Conservation (phyloP, 2,888 invertebrate species). For the Apoderus coryli region DNA sequence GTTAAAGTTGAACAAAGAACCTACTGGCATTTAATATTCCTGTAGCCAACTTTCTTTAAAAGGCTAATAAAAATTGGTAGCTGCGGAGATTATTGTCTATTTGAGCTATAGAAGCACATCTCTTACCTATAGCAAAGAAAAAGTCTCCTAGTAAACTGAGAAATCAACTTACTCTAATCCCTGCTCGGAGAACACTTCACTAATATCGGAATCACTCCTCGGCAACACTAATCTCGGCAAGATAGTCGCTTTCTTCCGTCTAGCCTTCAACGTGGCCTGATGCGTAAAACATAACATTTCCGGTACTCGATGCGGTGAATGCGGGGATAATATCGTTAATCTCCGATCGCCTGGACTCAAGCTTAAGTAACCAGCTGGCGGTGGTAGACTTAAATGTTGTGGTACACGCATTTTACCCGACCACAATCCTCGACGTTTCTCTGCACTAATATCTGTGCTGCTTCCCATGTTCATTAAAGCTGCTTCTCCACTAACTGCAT, state of each 20-base stretch:
- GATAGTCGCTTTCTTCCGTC: constrained; percentile 58
- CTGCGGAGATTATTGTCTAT: too few species aligned
- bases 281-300: constrained; percentile 50
- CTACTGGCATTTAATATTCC: too few species aligned
- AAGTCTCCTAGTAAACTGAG: too few species aligned
- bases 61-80: too few species aligned
- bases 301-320: constrained; percentile 55
- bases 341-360: constrained; percentile 41
- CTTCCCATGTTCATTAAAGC: constrained; percentile 26
- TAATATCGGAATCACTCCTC: constrained; percentile 59
- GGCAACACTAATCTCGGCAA: constrained; percentile 61
- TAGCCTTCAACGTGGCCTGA: constrained; percentile 36
- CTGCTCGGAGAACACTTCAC: constrained; percentile 49
- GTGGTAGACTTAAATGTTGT: constrained; percentile 55
- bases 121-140: too few species aligned
- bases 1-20: too few species aligned
- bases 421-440: constrained; percentile 50
- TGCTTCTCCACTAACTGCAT: constrained; percentile 48
- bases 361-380: constrained; percentile 42
- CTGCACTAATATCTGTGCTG: constrained; percentile 39
- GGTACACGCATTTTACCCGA: constrained; percentile 50
- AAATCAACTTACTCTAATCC: constrained; percentile 50
- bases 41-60: too few species aligned
- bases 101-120: too few species aligned
- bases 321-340: constrained; percentile 67